phyloP scores from a whole-genome alignment of 92 coral and sea anemone species.

The Parazoanthus atlanticus region DNA sequence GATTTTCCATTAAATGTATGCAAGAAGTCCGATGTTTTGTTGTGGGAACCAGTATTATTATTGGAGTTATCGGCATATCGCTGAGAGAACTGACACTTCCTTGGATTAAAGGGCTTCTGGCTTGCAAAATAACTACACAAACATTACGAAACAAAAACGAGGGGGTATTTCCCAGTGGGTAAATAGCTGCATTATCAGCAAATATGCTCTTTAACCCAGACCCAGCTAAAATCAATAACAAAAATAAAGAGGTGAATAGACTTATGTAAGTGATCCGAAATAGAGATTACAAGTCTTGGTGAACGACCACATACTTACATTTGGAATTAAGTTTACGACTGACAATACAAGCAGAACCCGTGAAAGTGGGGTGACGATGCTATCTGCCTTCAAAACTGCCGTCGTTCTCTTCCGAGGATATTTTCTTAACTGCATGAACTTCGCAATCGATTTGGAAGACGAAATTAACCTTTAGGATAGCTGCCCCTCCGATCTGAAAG shows the following conservation, averaged over 20 bases:
- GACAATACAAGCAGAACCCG: constrained; percentile 39
- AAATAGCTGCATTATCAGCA: constrained; percentile 20
- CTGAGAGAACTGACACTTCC: background rate
- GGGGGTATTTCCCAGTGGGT: background rate
- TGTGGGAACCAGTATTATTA: background rate
- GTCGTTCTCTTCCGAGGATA: constrained; percentile 64
- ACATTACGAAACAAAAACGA: constrained; percentile 33
- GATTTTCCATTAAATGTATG: constrained; percentile 4
- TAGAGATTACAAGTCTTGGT: background rate
- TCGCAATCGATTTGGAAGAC: constrained; percentile 56
- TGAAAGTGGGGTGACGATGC: constrained; percentile 19
- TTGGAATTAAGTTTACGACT: constrained; percentile 26
- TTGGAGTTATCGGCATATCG: constrained; percentile 3
- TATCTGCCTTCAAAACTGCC: constrained; percentile 70
- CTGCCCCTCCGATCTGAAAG: constrained; percentile 25
- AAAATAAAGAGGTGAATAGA: background rate
- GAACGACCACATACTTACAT: constrained; percentile 29
- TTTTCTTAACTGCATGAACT: constrained; percentile 74
- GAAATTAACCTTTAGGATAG: constrained; percentile 50
- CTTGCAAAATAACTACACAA: constrained; percentile 11
- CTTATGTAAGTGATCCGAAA: background rate
- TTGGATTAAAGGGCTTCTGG: background rate
- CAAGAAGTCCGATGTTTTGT: background rate
- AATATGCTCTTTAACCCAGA: background rate
- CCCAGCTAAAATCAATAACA: constrained; percentile 16